phyloP scores from a whole-genome alignment of 2,888 invertebrate genomes.

The Smittia sp. region DNA sequence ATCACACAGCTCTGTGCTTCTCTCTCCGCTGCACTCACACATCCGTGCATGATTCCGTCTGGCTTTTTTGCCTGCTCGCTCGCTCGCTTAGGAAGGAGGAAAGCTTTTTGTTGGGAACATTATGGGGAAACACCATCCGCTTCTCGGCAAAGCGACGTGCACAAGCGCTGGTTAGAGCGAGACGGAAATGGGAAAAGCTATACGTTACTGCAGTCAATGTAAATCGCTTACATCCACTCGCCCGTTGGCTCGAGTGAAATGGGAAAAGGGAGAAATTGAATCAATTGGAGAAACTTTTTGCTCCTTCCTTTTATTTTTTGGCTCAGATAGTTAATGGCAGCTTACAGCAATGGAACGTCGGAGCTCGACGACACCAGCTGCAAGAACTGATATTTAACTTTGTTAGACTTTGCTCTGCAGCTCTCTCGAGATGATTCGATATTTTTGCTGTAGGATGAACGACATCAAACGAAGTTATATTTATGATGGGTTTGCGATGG shows the following conservation, averaged over 20 bases:
- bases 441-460: no score
- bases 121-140: neutral
- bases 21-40: constrained; percentile 21
- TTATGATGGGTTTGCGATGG: no score
- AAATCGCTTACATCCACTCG: neutral
- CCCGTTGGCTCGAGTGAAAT: neutral
- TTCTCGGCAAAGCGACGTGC: neutral
- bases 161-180: neutral
- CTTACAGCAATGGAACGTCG: neutral
- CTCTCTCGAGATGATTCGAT: no score
- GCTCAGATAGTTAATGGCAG: neutral
- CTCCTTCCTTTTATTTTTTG: neutral
- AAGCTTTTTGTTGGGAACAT: neutral
- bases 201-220: neutral
- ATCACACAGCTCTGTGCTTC: neutral
- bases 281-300: constrained; percentile 9
- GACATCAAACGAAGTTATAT: no score
- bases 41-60: neutral
- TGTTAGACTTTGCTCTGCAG: no score
- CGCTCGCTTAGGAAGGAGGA: neutral
- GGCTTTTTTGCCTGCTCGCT: neutral
- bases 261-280: neutral
- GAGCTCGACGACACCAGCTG: neutral
- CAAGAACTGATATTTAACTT: neutral
- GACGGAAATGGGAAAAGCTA: neutral